phyloP scores from a whole-genome alignment of 1,140 invertebrate species.

The Hestina assimilis region DNA sequence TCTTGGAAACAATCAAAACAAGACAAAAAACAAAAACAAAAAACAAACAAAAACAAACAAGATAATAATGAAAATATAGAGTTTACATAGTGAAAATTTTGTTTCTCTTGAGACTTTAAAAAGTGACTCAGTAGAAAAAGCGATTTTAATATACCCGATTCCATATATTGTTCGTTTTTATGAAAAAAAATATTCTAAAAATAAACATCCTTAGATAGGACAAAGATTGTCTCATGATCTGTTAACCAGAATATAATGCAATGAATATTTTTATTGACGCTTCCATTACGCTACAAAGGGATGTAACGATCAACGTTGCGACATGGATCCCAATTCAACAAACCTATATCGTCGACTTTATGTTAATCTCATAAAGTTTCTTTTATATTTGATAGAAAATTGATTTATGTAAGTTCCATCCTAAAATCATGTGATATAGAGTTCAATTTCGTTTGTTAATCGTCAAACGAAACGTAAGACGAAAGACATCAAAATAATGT shows the following conservation, averaged over 20 bases:
- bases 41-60: too few relatives aligned
- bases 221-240: conserved; percentile 54
- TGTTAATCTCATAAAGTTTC: conserved; percentile 3
- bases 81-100: too few relatives aligned
- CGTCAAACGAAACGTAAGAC: conserved; percentile 36
- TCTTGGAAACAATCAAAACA: too few relatives aligned
- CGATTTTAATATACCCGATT: too few relatives aligned
- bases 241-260: conserved; percentile 69
- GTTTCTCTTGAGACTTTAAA: too few relatives aligned
- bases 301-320: conserved; percentile 27
- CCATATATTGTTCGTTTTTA: too few relatives aligned
- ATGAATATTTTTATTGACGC: conserved; percentile 76
- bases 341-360: conserved; percentile 2
- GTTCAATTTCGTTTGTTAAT: conserved; percentile 30
- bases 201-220: conserved; percentile 49
- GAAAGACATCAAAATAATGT: conserved; percentile 63
- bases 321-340: conserved; percentile 17
- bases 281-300: conserved; percentile 39
- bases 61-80: too few relatives aligned
- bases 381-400: neutral
- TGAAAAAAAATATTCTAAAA: neutral
- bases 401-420: neutral
- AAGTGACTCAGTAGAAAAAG: too few relatives aligned
- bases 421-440: conserved; percentile 17
- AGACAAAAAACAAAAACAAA: too few relatives aligned